phyloP scores from a whole-genome alignment of 2,888 invertebrate species.

The Atrina japonica region DNA sequence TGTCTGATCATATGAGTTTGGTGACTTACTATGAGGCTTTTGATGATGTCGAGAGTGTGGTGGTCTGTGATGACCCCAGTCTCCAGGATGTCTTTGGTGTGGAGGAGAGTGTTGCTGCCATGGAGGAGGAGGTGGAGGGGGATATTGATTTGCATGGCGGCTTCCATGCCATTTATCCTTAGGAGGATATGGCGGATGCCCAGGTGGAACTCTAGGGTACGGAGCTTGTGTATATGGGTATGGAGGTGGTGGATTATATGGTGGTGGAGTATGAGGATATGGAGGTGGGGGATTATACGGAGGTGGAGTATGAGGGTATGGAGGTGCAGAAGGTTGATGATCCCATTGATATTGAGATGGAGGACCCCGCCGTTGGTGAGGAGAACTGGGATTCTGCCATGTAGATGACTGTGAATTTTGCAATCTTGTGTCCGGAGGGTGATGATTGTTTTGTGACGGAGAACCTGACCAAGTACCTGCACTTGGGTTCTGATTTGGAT shows the following conservation, averaged over 20 bases:
- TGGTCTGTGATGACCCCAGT: background rate
- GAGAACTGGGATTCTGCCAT: background rate
- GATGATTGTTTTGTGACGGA: slow-evolving; percentile 1
- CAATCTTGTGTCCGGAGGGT: background rate
- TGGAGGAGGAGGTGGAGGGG: background rate
- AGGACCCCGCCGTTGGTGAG: background rate
- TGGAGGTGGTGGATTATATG: background rate
- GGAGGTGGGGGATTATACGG: background rate
- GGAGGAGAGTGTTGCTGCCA: background rate
- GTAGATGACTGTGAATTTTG: slow-evolving; percentile 1
- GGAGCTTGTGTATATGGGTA: background rate
- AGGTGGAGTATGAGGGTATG: background rate
- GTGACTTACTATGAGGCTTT: too few species aligned
- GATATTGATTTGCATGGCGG: background rate
- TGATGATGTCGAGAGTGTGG: background rate
- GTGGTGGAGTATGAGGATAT: background rate
- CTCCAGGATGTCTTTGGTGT: background rate
- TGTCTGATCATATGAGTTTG: too few species aligned
- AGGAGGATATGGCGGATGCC: background rate
- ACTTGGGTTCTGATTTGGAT: background rate
- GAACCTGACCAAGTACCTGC: background rate
- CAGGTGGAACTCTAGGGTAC: background rate
- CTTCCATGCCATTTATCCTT: too few species aligned
- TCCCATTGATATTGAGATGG: background rate
- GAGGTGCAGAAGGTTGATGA: background rate